Conservation (phyloP, 2,113 vertebrate genomes). For the Plectropomus leopardus region DNA sequence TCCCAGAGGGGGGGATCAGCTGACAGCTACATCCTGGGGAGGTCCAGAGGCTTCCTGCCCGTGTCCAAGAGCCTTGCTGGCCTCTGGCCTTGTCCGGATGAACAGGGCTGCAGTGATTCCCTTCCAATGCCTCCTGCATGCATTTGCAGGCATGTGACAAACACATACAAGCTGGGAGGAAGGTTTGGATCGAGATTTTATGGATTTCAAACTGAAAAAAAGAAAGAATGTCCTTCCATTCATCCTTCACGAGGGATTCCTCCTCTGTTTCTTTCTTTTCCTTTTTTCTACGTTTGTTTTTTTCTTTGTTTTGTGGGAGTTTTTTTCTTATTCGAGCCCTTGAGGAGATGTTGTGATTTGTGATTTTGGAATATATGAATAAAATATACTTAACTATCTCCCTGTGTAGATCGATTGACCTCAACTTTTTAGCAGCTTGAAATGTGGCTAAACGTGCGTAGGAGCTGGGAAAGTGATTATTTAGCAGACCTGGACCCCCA, state of each 20-base stretch:
- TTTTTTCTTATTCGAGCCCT: neutral
- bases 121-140: conserved; percentile 37
- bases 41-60: conserved; percentile 79
- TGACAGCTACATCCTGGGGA: conserved; percentile 84
- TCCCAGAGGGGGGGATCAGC: conserved; percentile 73
- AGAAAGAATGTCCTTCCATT: neutral
- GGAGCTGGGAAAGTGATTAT: conserved; percentile 61
- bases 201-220: neutral
- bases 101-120: conserved; percentile 46
- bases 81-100: conserved; percentile 76
- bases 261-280: neutral
- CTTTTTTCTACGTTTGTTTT: neutral
- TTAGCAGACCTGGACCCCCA: conserved; percentile 38
- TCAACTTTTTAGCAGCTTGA: neutral
- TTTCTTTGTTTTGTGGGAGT: neutral
- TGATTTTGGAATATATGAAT: neutral
- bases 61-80: conserved; percentile 67
- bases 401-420: neutral
- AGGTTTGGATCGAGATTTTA: neutral
- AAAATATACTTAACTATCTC: neutral
- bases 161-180: conserved; percentile 35
- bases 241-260: fast-evolving
- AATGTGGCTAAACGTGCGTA: neutral
- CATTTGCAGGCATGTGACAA: conserved; percentile 38
- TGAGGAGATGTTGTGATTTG: neutral